Conservation (phyloP, 1,140 invertebrate genomes). For the Drosophila tsacasi region DNA sequence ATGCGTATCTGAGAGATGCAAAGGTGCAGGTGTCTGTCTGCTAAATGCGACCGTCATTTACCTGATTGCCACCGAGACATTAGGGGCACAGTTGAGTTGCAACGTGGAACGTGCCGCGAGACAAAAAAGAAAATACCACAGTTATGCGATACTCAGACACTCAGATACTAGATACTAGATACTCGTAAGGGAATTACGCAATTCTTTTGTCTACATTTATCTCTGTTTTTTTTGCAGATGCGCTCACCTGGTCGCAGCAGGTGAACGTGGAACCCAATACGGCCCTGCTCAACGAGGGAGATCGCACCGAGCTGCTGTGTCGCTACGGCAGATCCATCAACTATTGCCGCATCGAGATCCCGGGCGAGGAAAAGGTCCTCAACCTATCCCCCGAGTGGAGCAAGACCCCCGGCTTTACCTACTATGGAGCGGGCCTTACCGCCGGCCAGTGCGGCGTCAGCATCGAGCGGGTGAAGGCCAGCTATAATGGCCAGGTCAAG, state of each 20-base stretch:
- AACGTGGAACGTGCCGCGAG: conserved; percentile 38
- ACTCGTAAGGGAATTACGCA: conserved; percentile 45
- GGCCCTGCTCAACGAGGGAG: conserved; percentile 82
- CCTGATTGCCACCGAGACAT: conserved; percentile 50
- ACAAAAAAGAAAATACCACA: conserved; percentile 14
- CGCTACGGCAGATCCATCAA: conserved; percentile 79
- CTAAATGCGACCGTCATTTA: conserved; percentile 51
- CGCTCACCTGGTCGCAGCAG: conserved; percentile 71
- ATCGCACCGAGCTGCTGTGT: conserved; percentile 86
- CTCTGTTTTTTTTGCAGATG: conserved; percentile 62
- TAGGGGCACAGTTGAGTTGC: conserved; percentile 20
- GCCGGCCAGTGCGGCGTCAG: conserved; percentile 89
- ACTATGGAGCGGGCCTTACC: conserved; percentile 87
- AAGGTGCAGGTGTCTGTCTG: conserved; percentile 48
- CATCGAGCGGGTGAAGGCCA: conserved; percentile 87
- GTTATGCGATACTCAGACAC: conserved; percentile 41
- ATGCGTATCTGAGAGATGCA: conserved; percentile 66
- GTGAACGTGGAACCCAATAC: conserved; percentile 80
- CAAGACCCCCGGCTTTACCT: conserved; percentile 85
- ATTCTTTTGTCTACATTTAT: conserved; percentile 16
- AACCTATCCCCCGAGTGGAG: conserved; percentile 65
- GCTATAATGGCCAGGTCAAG: conserved; percentile 89
- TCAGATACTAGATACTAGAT: conserved; percentile 52
- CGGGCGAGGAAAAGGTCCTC: conserved; percentile 84
- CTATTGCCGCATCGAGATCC: conserved; percentile 86